These are phyloP conservation scores for Corythornis leucogaster DNA, from an alignment of 2,797 vertebrate species.

Conservation along the genomic window DNA sequence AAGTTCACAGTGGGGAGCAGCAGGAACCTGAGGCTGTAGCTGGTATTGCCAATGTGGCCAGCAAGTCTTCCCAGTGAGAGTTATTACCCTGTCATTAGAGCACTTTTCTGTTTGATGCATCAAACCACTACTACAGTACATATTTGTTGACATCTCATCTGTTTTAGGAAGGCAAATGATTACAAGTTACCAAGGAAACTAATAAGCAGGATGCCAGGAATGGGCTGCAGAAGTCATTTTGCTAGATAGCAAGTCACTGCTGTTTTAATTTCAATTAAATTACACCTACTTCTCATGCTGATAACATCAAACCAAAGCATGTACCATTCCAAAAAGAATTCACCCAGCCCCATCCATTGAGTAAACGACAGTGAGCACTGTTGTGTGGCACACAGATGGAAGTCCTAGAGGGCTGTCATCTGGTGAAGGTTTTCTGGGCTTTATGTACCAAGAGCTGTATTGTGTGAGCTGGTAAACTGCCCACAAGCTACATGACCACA, in stretches of 20 bases:
- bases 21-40: background rate
- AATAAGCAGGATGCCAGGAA: conserved; percentile 69
- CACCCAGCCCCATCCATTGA: background rate
- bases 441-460: background rate
- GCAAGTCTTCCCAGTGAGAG: conserved; percentile 75
- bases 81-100: conserved; percentile 74
- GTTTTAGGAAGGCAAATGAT: conserved; percentile 77
- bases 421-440: background rate
- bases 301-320: conserved; percentile 25
- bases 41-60: conserved; percentile 71
- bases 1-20: conserved; percentile 3
- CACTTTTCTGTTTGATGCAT: conserved; percentile 71
- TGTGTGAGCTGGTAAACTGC: background rate
- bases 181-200: conserved; percentile 78
- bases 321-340: conserved; percentile 11
- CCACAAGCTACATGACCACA: background rate
- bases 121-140: conserved; percentile 58
- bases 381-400: background rate
- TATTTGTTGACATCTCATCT: conserved; percentile 79
- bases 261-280: conserved; percentile 72
- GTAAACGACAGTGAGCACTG: conserved; percentile 13
- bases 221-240: conserved; percentile 31
- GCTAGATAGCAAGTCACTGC: conserved; percentile 56
- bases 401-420: background rate
- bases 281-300: conserved; percentile 51